Evolutionary conservation across 53 echinoderm and acorn worm genomes (phyloP), one percentile per base, ranked within the genome.

Genomic region (Echinometra lucunter): DNA sequence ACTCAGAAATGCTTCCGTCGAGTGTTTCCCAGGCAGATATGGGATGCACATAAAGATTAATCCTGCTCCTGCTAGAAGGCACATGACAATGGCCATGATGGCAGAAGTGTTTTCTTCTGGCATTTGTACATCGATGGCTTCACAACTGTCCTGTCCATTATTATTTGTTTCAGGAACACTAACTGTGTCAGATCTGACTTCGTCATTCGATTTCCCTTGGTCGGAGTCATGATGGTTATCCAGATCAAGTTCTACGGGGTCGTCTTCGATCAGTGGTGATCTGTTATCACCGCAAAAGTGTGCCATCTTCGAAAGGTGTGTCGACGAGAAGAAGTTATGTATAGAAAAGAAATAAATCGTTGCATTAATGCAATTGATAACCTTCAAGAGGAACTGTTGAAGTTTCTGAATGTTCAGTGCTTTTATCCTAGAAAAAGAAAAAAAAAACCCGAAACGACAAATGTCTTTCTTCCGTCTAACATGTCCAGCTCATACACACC

Each of bases 1-100:
- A 21, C 49, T 3, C 16, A 85, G n/a, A 49, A 49, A 45, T 47
- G 85, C 28, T 2, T n/a, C 49, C 30, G 85, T 85, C n/a, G 85
- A 53, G 49, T 85, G 85, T 85, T 85, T 85, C 85, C 85, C 85
- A 47, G 27, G 49, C 12, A 85, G 27, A 85, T 49, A 85, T 49
- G 85, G 47, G 30, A 85, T n/a, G 49, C 85, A 85, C 85, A 49
- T 47, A 3, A 49, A 11, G 53, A 85, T n/a, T 85, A 85, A 49
- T 49, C 85, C 85, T 28, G 27, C 85, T 85, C 27, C 85, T 28
- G 85, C 21, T 49, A 85, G 27, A 0, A 85, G 17, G 49, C 85
- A 85, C 49, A 85, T n/a, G 30, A 85, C 45, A 18, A 81, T 44
- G 4, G 49, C 63, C n/a, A n/a, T n/a, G 1, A 82, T 34, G 4